Conservation (phyloP, 2,113 vertebrate species). For the Perca schrenkii region DNA sequence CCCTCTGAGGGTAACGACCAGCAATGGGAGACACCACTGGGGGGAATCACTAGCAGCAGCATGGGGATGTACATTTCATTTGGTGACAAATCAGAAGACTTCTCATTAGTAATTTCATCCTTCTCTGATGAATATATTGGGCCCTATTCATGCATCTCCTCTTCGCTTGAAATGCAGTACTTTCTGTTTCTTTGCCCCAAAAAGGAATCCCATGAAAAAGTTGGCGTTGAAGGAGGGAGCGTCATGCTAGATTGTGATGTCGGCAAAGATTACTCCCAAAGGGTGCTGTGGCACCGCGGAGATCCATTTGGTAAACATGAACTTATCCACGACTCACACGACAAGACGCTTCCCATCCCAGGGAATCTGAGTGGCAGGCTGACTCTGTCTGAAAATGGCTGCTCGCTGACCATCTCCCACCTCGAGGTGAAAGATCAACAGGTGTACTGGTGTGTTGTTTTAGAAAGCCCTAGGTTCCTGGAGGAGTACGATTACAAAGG, state of each 20-base stretch:
- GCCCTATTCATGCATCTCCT: conserved; percentile 74
- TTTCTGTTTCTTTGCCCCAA: conserved; percentile 69
- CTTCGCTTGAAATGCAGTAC: conserved; percentile 52
- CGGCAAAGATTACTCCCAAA: background rate
- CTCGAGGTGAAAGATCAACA: conserved; percentile 52
- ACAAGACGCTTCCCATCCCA: conserved; percentile 35
- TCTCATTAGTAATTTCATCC: conserved; percentile 71
- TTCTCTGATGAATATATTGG: conserved; percentile 57
- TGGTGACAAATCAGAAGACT: conserved; percentile 11
- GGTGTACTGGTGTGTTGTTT: conserved; percentile 75
- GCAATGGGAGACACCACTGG: conserved; percentile 80
- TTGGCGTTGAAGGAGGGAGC: background rate
- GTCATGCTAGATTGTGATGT: conserved; percentile 54
- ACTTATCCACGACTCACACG: conserved; percentile 51
- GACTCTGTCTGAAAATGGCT: conserved; percentile 24
- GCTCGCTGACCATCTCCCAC: conserved; percentile 52
- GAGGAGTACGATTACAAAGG: background rate
- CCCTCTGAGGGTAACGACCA: conserved; percentile 34
- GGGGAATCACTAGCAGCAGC: conserved; percentile 41
- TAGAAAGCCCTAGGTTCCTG: background rate
- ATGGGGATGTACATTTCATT: conserved; percentile 39
- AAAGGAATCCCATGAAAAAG: background rate
- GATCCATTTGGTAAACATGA: conserved; percentile 4
- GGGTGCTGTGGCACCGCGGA: conserved; percentile 76
- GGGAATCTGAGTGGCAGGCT: conserved; percentile 55